Conservation (phyloP, 2,888 invertebrate species). For the Mayetiola destructor region DNA sequence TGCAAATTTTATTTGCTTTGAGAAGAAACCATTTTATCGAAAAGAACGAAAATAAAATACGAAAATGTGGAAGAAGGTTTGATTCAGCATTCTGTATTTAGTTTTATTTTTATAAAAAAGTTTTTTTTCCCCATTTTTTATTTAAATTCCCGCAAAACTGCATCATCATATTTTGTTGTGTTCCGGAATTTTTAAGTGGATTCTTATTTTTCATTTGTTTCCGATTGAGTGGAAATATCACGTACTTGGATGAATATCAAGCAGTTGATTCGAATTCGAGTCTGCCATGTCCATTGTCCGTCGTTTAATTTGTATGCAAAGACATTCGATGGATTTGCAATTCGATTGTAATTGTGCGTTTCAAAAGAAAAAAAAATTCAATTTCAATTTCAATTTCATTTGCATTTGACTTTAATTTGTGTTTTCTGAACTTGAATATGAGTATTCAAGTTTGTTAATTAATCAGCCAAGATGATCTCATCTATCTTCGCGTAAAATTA, state of each 20-base stretch:
- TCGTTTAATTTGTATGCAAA: background rate
- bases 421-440: no score
- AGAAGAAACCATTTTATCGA: background rate
- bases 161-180: no score
- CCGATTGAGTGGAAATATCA: background rate
- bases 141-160: no score
- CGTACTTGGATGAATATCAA: background rate
- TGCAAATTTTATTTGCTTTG: background rate
- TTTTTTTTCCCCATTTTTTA: background rate
- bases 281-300: no score
- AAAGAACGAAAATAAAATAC: background rate
- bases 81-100: background rate
- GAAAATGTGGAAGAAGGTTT: conserved; percentile 9
- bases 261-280: no score
- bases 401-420: no score
- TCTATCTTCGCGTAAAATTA: background rate
- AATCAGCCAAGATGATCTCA: background rate
- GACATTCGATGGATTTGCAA: background rate
- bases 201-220: background rate
- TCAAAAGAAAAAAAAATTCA: no score
- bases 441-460: no score
- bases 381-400: background rate
- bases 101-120: background rate
- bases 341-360: no score
- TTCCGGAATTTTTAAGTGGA: background rate